Conservation (phyloP, 2,113 vertebrate genomes). For the Otocyon megalotis region DNA sequence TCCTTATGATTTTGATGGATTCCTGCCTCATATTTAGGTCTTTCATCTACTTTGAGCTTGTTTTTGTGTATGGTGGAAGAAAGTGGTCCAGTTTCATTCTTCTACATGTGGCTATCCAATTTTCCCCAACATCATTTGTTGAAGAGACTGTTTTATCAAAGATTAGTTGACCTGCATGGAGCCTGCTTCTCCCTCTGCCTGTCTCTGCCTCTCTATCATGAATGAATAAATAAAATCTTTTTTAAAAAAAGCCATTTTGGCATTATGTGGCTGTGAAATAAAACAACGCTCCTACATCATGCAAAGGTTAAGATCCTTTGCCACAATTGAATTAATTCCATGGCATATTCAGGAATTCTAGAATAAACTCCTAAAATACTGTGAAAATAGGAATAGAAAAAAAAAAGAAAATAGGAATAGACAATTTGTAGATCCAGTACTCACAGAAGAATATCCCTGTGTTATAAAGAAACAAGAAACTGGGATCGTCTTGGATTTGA, state of each 20-base stretch:
- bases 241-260: neutral
- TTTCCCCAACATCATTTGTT: too few species aligned
- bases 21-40: too few species aligned
- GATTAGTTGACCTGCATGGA: too few species aligned
- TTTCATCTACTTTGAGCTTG: too few species aligned
- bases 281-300: neutral
- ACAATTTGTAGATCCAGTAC: neutral
- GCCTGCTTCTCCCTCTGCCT: too few species aligned
- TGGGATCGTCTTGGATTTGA: neutral
- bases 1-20: too few species aligned
- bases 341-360: neutral
- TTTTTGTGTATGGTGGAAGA: too few species aligned
- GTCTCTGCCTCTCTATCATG: too few species aligned
- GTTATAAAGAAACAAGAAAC: neutral
- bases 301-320: neutral
- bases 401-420: neutral
- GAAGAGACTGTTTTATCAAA: too few species aligned
- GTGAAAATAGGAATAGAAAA: neutral
- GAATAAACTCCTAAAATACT: neutral
- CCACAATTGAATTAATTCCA: neutral
- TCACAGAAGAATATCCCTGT: neutral
- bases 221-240: too few species aligned
- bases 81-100: too few species aligned
- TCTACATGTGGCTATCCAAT: too few species aligned
- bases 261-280: neutral